Base-by-base conservation (phyloP, 92 coral and sea anemone species). In the Heliopora coerulea region DNA sequence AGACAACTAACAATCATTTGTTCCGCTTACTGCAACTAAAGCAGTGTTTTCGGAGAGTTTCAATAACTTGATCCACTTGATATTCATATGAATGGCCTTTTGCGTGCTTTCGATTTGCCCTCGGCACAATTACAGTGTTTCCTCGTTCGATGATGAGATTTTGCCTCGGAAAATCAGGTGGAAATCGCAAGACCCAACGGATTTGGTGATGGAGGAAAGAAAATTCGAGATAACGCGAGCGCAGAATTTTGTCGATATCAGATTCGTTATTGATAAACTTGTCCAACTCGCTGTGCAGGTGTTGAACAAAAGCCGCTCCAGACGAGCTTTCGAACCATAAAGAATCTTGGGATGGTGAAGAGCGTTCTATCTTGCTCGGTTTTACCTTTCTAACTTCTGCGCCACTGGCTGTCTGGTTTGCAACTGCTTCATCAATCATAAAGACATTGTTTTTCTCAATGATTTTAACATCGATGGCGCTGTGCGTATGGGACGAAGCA, bases 201-300 rank as follows among this genome's bases (percentile, higher is more conserved):
- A 10, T 6, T 6, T n/a, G 14, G n/a, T 15, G 10, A n/a, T 2
- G n/a, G 15, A 2, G 2, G n/a, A 46, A 46, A 2, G 52, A 46
- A 46, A 46, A 46, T 15, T 46, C 14, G 17, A 46, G 12, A n/a
- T 10, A 6, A 2, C 3, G 2, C 15, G 7, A 2, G 15, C 15
- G 7, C 15, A 6, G 7, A 7, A 2, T 8, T 46, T 46, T 46
- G 17, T 46, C 52, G n/a, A 46, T 46, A 8, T 10, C 15, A 6
- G 52, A 8, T 15, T 10, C 7, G 7, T 46, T 46, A 8, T 84
- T 50, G 32, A 83, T 85, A 29, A 89, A 82, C 29, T 87, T 84
- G 78, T 89, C 91, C 52, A 89, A 83, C 57, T 87, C 91, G 30
- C 78, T 79, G 34, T 77, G n/a, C 17, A 70, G 32, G 15, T 27